These are phyloP conservation scores for Nymphalis io DNA, from an alignment of 1,140 invertebrate species.

Conservation along the genomic window DNA sequence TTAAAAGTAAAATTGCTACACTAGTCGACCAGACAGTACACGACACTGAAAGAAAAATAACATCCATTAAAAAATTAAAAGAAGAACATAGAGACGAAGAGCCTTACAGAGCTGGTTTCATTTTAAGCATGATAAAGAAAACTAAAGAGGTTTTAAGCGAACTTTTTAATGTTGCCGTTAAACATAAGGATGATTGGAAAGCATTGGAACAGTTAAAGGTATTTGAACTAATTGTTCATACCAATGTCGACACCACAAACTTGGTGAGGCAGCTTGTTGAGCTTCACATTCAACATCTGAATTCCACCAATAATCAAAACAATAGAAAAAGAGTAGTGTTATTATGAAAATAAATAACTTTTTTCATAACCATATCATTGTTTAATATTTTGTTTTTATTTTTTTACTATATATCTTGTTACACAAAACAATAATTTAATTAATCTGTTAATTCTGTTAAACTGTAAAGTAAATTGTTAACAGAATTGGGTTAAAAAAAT, in stretches of 20 bases:
- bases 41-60: conserved; percentile 56
- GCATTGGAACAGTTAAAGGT: conserved; percentile 66
- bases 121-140: conserved; percentile 65
- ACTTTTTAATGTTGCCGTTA: conserved; percentile 67
- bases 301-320: conserved; percentile 41
- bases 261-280: conserved; percentile 65
- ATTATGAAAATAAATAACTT: conserved; percentile 18
- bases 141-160: conserved; percentile 64
- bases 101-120: conserved; percentile 63
- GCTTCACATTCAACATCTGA: conserved; percentile 55
- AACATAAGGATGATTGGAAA: conserved; percentile 66
- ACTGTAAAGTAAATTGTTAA: too few species aligned
- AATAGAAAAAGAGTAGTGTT: conserved; percentile 50
- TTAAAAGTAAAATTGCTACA: conserved; percentile 60
- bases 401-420: too few species aligned
- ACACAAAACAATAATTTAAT: not conserved
- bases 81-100: conserved; percentile 42
- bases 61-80: conserved; percentile 46
- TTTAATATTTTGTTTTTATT: not conserved
- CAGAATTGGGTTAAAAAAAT: too few species aligned
- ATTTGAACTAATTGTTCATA: conserved; percentile 68
- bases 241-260: conserved; percentile 66
- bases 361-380: not conserved
- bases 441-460: too few species aligned
- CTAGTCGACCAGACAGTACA: conserved; percentile 60